A percentile compares a stretch with the other conserved stretches of the same genome.
phyloP scores from a whole-genome alignment of 2,113 vertebrate genomes.

The Oncorhynchus masou region DNA sequence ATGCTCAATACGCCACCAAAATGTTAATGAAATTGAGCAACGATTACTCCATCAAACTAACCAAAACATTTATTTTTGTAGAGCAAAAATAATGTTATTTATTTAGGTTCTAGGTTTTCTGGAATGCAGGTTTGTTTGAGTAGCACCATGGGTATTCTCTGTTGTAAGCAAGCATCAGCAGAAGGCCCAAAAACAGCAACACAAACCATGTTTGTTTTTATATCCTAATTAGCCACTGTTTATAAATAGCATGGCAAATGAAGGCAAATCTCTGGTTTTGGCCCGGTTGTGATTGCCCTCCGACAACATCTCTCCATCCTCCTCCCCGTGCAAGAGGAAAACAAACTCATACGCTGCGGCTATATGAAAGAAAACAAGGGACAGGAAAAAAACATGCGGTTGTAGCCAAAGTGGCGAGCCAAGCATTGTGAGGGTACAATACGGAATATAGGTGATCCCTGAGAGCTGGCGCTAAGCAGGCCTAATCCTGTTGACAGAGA shows the following conservation, averaged over 20 bases:
- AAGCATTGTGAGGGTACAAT: constrained; percentile 71
- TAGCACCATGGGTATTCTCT: not conserved
- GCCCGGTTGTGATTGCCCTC: constrained; percentile 47
- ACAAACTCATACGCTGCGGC: constrained; percentile 41
- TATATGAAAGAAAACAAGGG: constrained; percentile 31
- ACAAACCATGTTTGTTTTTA: constrained; percentile 14
- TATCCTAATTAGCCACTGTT: constrained; percentile 38
- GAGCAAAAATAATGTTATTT: constrained; percentile 17
- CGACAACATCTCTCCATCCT: constrained; percentile 52
- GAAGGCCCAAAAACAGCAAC: constrained; percentile 3
- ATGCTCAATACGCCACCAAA: constrained; percentile 13
- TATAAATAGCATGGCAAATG: constrained; percentile 60
- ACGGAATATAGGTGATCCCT: constrained; percentile 58
- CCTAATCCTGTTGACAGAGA: constrained; percentile 71
- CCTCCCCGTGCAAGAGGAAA: constrained; percentile 39
- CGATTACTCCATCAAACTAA: constrained; percentile 21
- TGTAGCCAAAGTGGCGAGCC: constrained; percentile 68
- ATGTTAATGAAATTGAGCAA: constrained; percentile 9
- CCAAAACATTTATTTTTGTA: constrained; percentile 31
- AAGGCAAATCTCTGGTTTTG: constrained; percentile 59
- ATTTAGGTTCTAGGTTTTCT: not conserved
- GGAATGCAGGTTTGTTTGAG: not conserved
- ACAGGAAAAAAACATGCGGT: constrained; percentile 35
- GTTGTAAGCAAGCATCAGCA: not conserved
- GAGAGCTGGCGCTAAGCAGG: constrained; percentile 58